Conservation (phyloP, 2,888 invertebrate species). For the Pterostichus madidus region DNA sequence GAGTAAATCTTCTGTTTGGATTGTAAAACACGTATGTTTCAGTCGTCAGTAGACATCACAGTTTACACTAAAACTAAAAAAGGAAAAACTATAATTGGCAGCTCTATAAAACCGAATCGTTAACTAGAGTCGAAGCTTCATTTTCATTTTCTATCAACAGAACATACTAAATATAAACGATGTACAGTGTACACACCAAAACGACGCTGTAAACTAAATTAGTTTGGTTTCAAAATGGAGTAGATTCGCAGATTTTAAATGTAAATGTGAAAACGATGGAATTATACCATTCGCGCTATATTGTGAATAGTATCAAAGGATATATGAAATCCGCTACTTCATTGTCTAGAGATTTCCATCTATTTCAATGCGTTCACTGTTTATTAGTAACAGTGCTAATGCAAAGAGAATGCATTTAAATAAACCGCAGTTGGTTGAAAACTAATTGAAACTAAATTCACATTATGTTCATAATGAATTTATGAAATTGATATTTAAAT, state of each 20-base stretch:
- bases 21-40: too few species aligned
- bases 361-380: slow-evolving; percentile 21
- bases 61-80: slow-evolving; percentile 3
- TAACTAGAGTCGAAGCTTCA: background rate
- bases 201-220: background rate
- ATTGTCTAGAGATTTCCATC: slow-evolving; percentile 28
- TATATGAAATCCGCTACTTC: background rate
- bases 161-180: slow-evolving; percentile 2
- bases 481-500: slow-evolving; percentile 50
- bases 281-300: background rate
- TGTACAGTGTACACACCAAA: background rate
- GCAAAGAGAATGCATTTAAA: slow-evolving; percentile 6
- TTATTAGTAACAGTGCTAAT: slow-evolving; percentile 1
- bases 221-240: background rate
- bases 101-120: background rate
- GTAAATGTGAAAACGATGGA: slow-evolving; percentile 1
- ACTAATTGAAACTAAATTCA: slow-evolving; percentile 43
- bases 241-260: slow-evolving; percentile 10
- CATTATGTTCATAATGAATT: slow-evolving; percentile 40
- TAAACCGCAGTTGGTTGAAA: background rate
- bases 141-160: background rate
- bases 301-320: slow-evolving; percentile 2
- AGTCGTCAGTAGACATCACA: background rate
- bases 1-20: too few species aligned
- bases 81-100: slow-evolving; percentile 2